Percentiles rank a stretch among this genome's conserved stretches.
phyloP scores from a whole-genome alignment of 1,140 invertebrate genomes.

The Pissodes strobi region DNA sequence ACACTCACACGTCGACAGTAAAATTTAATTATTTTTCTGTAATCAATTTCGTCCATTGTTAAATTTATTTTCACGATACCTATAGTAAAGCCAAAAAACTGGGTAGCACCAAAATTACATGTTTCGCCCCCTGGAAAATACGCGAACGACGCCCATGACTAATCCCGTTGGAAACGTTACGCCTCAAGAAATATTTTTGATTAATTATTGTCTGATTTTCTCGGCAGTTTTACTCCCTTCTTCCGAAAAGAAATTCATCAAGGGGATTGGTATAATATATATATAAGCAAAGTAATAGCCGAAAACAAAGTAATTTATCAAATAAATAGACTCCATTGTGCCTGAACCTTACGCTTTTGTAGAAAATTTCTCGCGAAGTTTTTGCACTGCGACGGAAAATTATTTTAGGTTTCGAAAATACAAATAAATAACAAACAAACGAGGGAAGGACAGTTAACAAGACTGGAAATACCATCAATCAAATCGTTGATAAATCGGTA shows the following conservation, averaged over 20 bases:
- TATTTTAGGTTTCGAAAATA: too few relatives aligned
- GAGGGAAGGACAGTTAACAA: too few relatives aligned
- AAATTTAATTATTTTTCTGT: too few relatives aligned
- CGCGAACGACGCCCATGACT: not conserved
- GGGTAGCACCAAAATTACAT: too few relatives aligned
- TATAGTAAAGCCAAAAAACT: too few relatives aligned
- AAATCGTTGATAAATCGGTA: too few relatives aligned
- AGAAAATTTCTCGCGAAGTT: slow-evolving; percentile 35
- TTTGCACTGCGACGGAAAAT: slow-evolving; percentile 23
- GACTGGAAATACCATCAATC: too few relatives aligned
- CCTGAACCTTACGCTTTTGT: slow-evolving; percentile 41
- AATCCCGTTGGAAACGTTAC: slow-evolving; percentile 9
- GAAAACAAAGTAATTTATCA: slow-evolving; percentile 54
- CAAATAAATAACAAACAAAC: too few relatives aligned
- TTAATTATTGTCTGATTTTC: slow-evolving; percentile 38
- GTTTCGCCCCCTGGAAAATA: too few relatives aligned
- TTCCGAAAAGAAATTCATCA: slow-evolving; percentile 36
- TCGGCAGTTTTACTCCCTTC: slow-evolving; percentile 29
- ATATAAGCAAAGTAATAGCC: slow-evolving; percentile 50
- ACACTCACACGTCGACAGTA: too few relatives aligned
- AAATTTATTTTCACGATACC: too few relatives aligned
- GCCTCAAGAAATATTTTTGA: slow-evolving; percentile 31
- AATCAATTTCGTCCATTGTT: too few relatives aligned
- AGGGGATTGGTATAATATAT: slow-evolving; percentile 26
- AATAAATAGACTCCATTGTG: slow-evolving; percentile 54